A percentile compares a stretch with the other conserved stretches of the same genome.
These are phyloP conservation scores for Nothobranchius furzeri DNA, from an alignment of 2,113 vertebrate species.

Conservation along the genomic window DNA sequence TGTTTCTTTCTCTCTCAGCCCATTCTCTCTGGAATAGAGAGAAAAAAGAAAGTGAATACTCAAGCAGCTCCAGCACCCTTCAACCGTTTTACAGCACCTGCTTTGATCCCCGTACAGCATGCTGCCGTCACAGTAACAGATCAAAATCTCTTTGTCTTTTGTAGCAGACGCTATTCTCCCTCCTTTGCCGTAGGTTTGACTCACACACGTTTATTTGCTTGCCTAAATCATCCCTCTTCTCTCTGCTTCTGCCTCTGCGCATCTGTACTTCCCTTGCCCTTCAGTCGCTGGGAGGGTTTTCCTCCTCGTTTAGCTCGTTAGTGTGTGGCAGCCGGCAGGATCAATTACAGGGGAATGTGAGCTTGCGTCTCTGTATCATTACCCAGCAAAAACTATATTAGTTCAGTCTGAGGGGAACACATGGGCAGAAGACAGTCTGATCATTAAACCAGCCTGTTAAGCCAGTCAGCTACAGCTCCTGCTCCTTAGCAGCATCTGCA, in stretches of 20 bases:
- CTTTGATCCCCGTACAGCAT: conserved; percentile 71
- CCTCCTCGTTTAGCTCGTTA: conserved; percentile 79
- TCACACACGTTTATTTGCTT: conserved; percentile 65
- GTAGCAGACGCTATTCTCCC: conserved; percentile 55
- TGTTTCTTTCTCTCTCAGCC: conserved; percentile 34
- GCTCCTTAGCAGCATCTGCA: conserved; percentile 53
- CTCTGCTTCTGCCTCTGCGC: conserved; percentile 32
- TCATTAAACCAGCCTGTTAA: conserved; percentile 56
- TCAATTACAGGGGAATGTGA: conserved; percentile 78
- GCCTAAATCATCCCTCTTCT: conserved; percentile 47
- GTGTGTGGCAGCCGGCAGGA: conserved; percentile 73
- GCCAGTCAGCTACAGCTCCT: conserved; percentile 50
- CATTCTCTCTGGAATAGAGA: conserved; percentile 61
- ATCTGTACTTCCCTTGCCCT: conserved; percentile 54
- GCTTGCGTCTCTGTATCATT: conserved; percentile 72
- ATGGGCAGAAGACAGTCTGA: conserved; percentile 54
- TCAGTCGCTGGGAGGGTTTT: conserved; percentile 68
- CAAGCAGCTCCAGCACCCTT: conserved; percentile 74
- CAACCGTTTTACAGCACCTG: conserved; percentile 73
- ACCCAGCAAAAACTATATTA: conserved; percentile 79
- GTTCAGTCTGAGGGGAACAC: conserved; percentile 74
- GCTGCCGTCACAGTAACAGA: conserved; percentile 61
- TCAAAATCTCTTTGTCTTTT: conserved; percentile 61
- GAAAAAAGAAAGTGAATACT: conserved; percentile 74
- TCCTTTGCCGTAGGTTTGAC: conserved; percentile 60